A percentile compares a stretch with the other conserved stretches of the same genome.
Conservation (phyloP, 2,888 invertebrate genomes). For the Drosophila flavopinicola region DNA sequence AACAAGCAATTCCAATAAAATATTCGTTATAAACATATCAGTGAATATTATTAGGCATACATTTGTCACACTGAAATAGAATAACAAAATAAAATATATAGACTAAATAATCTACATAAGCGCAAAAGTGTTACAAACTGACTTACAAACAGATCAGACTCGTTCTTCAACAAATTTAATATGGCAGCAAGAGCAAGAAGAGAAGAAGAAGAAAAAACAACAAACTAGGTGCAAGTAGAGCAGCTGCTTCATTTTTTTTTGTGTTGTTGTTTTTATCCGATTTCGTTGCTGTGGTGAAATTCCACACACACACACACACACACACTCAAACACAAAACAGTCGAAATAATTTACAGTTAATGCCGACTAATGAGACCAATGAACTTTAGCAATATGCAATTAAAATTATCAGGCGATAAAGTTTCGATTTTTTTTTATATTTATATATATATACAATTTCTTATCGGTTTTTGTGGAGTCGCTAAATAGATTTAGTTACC, state of each 20-base stretch:
- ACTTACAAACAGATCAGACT: neutral
- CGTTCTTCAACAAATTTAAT: neutral
- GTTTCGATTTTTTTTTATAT: neutral
- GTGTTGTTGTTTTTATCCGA: slow-evolving; percentile 1
- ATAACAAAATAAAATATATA: too few relatives aligned
- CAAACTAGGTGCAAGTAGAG: neutral
- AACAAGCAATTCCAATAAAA: too few relatives aligned
- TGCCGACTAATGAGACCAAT: slow-evolving; percentile 23
- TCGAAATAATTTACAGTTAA: slow-evolving; percentile 15
- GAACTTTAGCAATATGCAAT: slow-evolving; percentile 13
- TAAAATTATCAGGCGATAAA: neutral
- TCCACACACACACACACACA: slow-evolving; percentile 4
- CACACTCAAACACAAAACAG: neutral
- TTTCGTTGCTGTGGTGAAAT: slow-evolving; percentile 37
- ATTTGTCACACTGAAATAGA: too few relatives aligned
- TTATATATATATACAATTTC: neutral
- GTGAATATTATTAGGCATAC: too few relatives aligned
- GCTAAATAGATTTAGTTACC: neutral
- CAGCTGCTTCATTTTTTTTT: slow-evolving; percentile 24
- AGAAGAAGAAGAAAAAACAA: neutral
- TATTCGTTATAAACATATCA: too few relatives aligned
- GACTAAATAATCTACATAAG: too few relatives aligned
- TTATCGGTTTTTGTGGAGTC: neutral
- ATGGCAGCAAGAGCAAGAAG: slow-evolving; percentile 10
- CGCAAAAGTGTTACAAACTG: too few relatives aligned